Base-by-base conservation (phyloP, 2,888 invertebrate genomes). In the Amitus sp. region DNA sequence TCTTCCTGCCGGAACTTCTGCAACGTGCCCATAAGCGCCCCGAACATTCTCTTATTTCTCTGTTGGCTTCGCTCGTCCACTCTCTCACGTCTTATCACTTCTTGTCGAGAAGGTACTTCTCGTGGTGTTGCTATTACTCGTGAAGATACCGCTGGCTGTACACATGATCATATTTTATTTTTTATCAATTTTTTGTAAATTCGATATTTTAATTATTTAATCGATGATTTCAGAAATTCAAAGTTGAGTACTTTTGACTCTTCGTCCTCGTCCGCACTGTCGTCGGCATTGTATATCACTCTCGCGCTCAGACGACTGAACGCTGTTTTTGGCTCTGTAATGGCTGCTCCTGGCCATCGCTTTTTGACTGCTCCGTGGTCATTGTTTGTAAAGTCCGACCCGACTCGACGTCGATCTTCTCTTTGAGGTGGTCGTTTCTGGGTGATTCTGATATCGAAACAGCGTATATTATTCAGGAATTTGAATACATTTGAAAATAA, bases 1-100 rank as follows among this genome's bases (percentile, higher is more conserved):
- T 97, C 96, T 78, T 98, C 97, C 77, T 94, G 94, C 74, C 95
- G 92, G 81, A 98, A 98, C 82, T 94, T 95, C 78, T 96, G 95
- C 70, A 99, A 83, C 10, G 98, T 98, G 2, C 98, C 98, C 50
- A 98, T 83, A 39, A 99, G 85, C 15, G 96, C 92, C 6, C 98
- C 97, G 84, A 99, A 98, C 91, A 99, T 98, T 55, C 98, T 88
- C 65, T 93, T 87, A 83, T 98, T 98, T 67, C 98, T 86, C 18
- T 87, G 91, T 60, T 89, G 86, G 13, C 90, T 93, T 74, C 91
- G 90, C 67, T 91, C 92, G 80, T 96, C 96, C 6, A 87, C 87
- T 90, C 92, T 82, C 94, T 95, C 43, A 91, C 95, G 62, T 90
- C 90, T 67, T 90, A 82, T 86, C 23, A 91, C 91, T 78, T 92